A percentile compares a stretch with the other conserved stretches of the same genome.
These are phyloP conservation scores for Cairina moschata DNA, from an alignment of 2,113 vertebrate genomes.

Conservation along the genomic window DNA sequence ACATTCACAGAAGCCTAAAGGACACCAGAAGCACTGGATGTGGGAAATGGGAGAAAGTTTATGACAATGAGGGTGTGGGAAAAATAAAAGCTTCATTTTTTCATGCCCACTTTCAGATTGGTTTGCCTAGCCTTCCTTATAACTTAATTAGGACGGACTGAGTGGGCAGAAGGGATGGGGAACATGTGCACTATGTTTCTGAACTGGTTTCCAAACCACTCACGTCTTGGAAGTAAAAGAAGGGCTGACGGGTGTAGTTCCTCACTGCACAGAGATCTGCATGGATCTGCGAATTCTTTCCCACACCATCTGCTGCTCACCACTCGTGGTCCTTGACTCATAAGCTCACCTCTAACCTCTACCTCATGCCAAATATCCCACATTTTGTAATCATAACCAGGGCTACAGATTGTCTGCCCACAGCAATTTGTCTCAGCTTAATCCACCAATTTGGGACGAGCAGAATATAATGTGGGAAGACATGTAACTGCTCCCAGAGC, in stretches of 20 bases:
- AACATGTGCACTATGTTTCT: background rate
- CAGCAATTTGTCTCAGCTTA: background rate
- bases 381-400: background rate
- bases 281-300: background rate
- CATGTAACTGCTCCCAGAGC: background rate
- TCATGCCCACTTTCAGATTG: background rate
- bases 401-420: background rate
- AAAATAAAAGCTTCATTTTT: constrained; percentile 21
- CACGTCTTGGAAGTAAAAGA: background rate
- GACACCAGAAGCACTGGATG: background rate
- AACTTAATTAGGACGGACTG: background rate
- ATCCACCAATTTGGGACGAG: background rate
- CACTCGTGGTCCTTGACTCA: background rate
- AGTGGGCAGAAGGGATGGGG: background rate
- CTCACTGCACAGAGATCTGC: background rate
- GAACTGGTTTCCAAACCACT: constrained; percentile 11
- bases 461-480: constrained; percentile 17
- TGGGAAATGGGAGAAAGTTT: constrained; percentile 15
- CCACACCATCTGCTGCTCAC: background rate
- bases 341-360: background rate
- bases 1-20: background rate
- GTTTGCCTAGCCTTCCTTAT: background rate
- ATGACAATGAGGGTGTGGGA: background rate
- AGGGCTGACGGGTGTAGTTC: background rate
- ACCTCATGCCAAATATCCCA: background rate